A percentile compares a stretch with the other conserved stretches of the same genome.
phyloP scores from a whole-genome alignment of 2,888 invertebrate genomes.

The Cataglyphis altisquamis region DNA sequence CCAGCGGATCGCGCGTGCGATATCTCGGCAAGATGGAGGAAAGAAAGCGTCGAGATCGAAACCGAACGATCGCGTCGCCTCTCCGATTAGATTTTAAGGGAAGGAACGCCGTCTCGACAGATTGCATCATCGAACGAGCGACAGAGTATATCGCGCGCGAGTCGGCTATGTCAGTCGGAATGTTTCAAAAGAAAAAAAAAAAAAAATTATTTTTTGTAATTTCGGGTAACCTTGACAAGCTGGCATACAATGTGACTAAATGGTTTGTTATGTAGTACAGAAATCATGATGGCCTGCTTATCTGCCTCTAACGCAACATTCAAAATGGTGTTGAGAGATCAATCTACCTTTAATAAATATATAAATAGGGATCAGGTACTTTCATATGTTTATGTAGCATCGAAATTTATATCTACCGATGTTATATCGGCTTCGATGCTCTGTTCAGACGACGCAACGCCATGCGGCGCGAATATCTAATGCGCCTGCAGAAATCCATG shows the following conservation, averaged over 20 bases:
- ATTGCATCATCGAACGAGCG: background rate
- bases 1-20: conserved; percentile 29
- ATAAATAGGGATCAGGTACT: background rate
- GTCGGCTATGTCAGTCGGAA: background rate
- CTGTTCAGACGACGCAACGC: background rate
- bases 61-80: conserved; percentile 66
- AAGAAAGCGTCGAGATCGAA: conserved; percentile 62
- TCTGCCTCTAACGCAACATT: background rate
- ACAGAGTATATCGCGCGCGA: background rate
- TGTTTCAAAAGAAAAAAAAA: background rate
- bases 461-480: conserved; percentile 8
- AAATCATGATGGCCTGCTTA: background rate
- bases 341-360: background rate
- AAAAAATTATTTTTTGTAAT: background rate
- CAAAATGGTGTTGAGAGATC: background rate
- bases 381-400: background rate
- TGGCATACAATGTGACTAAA: background rate
- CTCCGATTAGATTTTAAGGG: background rate
- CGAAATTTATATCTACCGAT: background rate
- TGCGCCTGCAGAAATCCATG: background rate
- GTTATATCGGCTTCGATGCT: background rate
- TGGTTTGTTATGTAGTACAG: background rate
- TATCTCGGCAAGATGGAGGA: conserved; percentile 71
- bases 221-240: conserved; percentile 21
- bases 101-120: too few relatives aligned